phyloP scores from a whole-genome alignment of 2,113 vertebrate genomes.

The Gymnarchus niloticus region DNA sequence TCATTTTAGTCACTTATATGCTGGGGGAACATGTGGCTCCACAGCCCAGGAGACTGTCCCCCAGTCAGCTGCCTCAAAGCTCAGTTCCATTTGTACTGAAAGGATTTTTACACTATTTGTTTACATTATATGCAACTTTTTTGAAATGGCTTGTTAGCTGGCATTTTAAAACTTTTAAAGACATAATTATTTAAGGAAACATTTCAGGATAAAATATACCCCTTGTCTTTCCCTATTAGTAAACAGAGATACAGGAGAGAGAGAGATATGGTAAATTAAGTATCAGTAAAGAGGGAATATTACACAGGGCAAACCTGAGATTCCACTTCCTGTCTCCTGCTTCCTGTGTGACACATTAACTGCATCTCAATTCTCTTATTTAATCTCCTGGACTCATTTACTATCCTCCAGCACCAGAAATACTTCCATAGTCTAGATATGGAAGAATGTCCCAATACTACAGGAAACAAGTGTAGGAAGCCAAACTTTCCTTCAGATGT shows the following conservation, averaged over 20 bases:
- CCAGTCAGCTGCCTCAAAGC: not conserved
- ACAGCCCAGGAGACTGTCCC: not conserved
- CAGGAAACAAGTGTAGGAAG: no score
- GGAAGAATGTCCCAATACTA: no score
- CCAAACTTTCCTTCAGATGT: no score
- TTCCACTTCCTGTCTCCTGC: not conserved
- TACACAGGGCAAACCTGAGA: not conserved
- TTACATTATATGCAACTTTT: not conserved
- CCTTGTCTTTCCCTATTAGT: no score
- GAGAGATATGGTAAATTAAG: not conserved
- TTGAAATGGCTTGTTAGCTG: not conserved
- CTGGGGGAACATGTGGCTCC: not conserved
- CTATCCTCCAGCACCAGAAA: no score
- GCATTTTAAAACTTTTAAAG: not conserved
- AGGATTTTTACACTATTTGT: slow-evolving; percentile 2
- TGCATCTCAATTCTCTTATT: no score
- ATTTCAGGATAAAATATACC: not conserved
- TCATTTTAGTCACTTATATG: no score
- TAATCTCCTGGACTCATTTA: no score
- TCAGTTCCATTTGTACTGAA: not conserved
- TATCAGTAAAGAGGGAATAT: not conserved
- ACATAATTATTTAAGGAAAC: not conserved
- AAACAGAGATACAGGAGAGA: no score
- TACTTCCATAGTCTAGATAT: no score
- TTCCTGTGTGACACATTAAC: not conserved